phyloP scores from a whole-genome alignment of 2,888 invertebrate species.

The Lomographa bimaculata region DNA sequence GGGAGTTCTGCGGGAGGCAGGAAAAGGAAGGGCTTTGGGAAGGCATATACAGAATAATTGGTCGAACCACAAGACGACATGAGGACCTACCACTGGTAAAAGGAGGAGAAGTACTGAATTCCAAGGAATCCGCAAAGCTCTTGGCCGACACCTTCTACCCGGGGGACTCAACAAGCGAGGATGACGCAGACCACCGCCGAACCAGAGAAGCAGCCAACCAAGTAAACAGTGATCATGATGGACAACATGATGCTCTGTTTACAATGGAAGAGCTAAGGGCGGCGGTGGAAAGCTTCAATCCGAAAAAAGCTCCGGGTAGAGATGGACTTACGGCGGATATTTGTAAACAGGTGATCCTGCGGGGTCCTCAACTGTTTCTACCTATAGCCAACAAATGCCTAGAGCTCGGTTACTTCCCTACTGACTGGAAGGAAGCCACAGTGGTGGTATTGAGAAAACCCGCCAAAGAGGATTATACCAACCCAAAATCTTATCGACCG shows the following conservation, averaged over 20 bases:
- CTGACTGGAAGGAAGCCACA: background rate
- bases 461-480: background rate
- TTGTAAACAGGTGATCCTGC: background rate
- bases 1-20: slow-evolving; percentile 21
- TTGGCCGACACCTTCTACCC: slow-evolving; percentile 22
- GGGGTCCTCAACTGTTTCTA: background rate
- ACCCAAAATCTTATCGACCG: background rate
- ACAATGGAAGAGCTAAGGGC: slow-evolving; percentile 16
- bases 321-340: slow-evolving; percentile 1
- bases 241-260: slow-evolving; percentile 25
- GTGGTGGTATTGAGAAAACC: background rate
- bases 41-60: slow-evolving; percentile 15
- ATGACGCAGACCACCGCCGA: slow-evolving; percentile 11
- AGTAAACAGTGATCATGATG: slow-evolving; percentile 12
- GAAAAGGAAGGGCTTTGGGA: slow-evolving; percentile 20
- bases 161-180: background rate
- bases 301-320: slow-evolving; percentile 1
- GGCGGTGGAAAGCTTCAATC: slow-evolving; percentile 17
- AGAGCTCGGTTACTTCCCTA: background rate
- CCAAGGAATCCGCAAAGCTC: slow-evolving; percentile 4
- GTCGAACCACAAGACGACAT: slow-evolving; percentile 3
- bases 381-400: background rate
- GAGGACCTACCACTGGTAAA: slow-evolving; percentile 5
- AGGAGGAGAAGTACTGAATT: background rate
- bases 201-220: slow-evolving; percentile 1